Conservation (phyloP, 1,140 invertebrate species). For the Saccostrea cuccullata region DNA sequence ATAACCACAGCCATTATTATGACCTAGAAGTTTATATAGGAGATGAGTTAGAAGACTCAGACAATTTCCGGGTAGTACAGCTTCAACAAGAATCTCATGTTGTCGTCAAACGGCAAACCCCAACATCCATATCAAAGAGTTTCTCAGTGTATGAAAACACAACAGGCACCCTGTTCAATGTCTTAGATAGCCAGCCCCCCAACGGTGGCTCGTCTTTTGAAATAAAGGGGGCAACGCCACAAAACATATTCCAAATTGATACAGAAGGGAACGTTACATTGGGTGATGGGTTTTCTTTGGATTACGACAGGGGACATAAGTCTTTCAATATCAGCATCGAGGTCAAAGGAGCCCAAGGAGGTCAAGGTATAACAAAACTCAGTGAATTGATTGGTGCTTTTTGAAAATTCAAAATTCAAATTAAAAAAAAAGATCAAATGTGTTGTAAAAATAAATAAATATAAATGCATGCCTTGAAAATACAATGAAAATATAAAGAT, state of each 20-base stretch:
- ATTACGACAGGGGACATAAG: constrained; percentile 2
- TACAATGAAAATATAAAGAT: too few species aligned
- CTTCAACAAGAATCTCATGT: constrained; percentile 16
- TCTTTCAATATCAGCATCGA: background rate
- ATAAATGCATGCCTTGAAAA: too few species aligned
- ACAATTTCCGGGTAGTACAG: background rate
- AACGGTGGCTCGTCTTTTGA: background rate
- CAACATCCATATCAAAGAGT: background rate
- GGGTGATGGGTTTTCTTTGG: background rate
- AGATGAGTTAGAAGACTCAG: background rate
- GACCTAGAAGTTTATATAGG: background rate
- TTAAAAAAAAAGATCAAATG: background rate
- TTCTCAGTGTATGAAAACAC: constrained; percentile 12
- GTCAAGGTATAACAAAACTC: background rate
- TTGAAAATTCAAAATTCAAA: background rate
- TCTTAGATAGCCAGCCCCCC: background rate
- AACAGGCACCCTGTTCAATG: background rate
- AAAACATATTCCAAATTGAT: constrained; percentile 15
- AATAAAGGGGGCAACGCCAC: background rate
- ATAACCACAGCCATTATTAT: background rate
- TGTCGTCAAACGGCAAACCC: constrained; percentile 10
- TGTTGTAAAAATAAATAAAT: background rate
- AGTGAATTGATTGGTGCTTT: background rate
- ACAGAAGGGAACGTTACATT: constrained; percentile 9
- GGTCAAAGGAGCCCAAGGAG: background rate